Evolutionary conservation across 2,113 vertebrate species (phyloP).

Genomic region (Excalfactoria chinensis): DNA sequence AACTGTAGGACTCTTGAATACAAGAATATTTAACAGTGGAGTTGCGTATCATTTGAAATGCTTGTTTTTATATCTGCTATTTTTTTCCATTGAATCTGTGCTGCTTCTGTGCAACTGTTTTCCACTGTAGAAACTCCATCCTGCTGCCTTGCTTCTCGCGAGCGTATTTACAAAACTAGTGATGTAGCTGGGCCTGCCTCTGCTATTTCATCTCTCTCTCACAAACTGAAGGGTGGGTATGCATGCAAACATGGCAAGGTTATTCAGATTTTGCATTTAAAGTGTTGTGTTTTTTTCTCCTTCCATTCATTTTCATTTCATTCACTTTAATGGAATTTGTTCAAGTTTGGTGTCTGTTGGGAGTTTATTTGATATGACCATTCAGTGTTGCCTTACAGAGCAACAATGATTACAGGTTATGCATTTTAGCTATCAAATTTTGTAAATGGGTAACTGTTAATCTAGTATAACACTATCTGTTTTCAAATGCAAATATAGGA

Average conservation of each 20-base stretch:
- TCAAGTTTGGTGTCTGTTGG: conserved; percentile 28
- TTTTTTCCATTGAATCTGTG: conserved; percentile 87
- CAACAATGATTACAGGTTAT: not conserved
- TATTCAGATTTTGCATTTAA: conserved; percentile 34
- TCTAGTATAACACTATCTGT: not conserved
- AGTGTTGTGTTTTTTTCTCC: not conserved
- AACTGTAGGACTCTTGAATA: conserved; percentile 6
- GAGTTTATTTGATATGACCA: not conserved
- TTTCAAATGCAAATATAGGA: not conserved
- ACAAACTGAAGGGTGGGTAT: conserved; percentile 98
- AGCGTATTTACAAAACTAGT: conserved; percentile 93
- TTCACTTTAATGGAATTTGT: conserved; percentile 3
- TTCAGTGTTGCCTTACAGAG: not conserved
- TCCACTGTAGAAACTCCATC: conserved; percentile 95
- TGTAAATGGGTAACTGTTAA: not conserved
- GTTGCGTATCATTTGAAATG: conserved; percentile 72
- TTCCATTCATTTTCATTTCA: conserved; percentile 69
- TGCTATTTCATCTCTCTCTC: conserved; percentile 94
- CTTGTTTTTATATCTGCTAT: conserved; percentile 78
- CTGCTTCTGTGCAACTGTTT: conserved; percentile 96
- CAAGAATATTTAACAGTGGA: not conserved
- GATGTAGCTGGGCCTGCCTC: conserved; percentile 91
- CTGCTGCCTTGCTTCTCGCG: conserved; percentile 96
- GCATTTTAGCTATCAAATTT: not conserved
- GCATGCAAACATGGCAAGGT: conserved; percentile 75